Base-by-base conservation (phyloP, 2,797 vertebrate genomes). In the Scomberomorus guttatus region DNA sequence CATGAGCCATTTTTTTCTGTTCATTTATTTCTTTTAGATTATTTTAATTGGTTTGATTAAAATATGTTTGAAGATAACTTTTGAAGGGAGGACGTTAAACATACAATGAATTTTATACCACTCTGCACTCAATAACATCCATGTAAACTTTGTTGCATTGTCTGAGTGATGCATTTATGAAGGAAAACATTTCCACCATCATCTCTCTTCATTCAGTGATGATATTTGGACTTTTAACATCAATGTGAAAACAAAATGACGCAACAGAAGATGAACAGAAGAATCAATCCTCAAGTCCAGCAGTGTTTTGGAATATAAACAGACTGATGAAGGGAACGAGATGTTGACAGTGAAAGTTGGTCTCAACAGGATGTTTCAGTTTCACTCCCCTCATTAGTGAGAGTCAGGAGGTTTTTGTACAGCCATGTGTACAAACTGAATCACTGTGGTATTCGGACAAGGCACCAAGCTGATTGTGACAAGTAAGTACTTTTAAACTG, bases 401-500 rank as follows among this genome's bases (percentile, higher is more conserved):
- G n/a, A 85, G 77, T 77, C 63, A 56, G 78, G 79, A 90, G 90
- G 86, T 92, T 93, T 90, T 91, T 91, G 88, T 90, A 90, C 81
- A 18, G 22, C 77, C 72, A 68, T 82, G 80, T 84, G 50, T 61
- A 78, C 80, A 69, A 90, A 85, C 87, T 92, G 83, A 87, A 86
- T 80, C 92, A 90, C 90, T 92, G 93, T 94, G 93, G 90, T 93
- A 91, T 93, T 94, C 83, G 92, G 91, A 84, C 88, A 77, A 89
- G 93, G 91, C 50, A 90, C 90, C 80, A 92, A 92, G 81, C 84
- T 94, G 83, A 83, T 55, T 56, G 85, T 92, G 54, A 88, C 73
- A 6, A 72, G 92, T 94, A 82, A 92, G 93, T 83, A 24, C 60
- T 48, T 67, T 80, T 65, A 1, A 52, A 70, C 3, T 82, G 8